A percentile compares a stretch with the other conserved stretches of the same genome.
Evolutionary conservation across 2,113 vertebrate species (phyloP).

Genomic region (Pelusios castaneus): DNA sequence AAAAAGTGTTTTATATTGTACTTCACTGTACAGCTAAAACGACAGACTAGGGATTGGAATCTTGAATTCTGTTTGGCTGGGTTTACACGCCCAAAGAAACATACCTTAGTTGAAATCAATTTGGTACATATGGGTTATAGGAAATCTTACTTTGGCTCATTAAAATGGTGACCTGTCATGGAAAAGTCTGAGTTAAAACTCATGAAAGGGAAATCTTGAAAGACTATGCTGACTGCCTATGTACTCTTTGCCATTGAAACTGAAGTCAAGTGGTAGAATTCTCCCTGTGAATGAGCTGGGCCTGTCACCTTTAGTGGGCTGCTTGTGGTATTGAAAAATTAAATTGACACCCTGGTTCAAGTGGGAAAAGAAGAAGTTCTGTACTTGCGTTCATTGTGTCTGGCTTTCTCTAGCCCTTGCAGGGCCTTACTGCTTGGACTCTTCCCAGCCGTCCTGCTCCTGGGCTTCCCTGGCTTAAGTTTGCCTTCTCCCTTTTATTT

Average conservation of each 20-base stretch:
- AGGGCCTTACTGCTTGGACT: not conserved
- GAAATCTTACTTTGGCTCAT: not conserved
- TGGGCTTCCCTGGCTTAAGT: not conserved
- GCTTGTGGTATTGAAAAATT: not conserved
- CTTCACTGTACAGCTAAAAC: not conserved
- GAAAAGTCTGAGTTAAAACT: not conserved
- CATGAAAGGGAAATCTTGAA: not conserved
- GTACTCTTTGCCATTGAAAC: not conserved
- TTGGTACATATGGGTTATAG: not conserved
- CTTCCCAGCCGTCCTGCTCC: not conserved
- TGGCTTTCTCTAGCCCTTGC: not conserved
- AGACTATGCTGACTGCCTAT: accelerated
- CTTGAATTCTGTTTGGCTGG: not conserved
- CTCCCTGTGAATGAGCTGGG: not conserved
- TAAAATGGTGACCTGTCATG: not conserved
- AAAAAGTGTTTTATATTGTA: constrained; percentile 12
- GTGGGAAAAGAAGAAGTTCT: not conserved
- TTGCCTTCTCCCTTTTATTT: not conserved
- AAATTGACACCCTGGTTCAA: not conserved
- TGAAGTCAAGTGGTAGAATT: not conserved
- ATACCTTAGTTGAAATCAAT: not conserved
- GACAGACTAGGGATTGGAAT: not conserved
- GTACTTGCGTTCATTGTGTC: not conserved
- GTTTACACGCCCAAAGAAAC: not conserved
- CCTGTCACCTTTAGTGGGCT: not conserved